These are phyloP conservation scores for Hippocampus comes DNA, from an alignment of 2,113 vertebrate species.

Conservation along the genomic window DNA sequence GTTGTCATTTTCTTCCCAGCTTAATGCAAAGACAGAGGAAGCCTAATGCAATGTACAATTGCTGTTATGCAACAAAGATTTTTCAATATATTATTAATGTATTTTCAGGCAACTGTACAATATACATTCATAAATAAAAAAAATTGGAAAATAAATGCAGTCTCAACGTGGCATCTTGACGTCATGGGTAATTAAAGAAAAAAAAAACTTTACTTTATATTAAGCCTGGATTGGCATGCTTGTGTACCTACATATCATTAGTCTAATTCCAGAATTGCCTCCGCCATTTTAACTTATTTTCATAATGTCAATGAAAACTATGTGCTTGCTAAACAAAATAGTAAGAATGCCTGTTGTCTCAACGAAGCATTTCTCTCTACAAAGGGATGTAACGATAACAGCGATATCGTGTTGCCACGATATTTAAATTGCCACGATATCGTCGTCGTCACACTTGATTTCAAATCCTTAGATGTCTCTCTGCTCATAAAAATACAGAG, in stretches of 20 bases:
- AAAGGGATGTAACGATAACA: no score
- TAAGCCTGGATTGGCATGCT: background rate
- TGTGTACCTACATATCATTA: background rate
- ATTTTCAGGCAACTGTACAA: background rate
- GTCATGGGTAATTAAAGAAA: background rate
- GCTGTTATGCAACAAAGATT: conserved; percentile 25
- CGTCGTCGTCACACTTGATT: background rate
- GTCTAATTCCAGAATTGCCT: background rate
- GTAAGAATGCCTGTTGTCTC: no score
- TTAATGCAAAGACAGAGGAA: conserved; percentile 34
- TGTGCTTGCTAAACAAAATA: no score
- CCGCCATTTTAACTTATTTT: background rate
- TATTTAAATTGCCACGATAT: no score
- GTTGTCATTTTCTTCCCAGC: conserved; percentile 47
- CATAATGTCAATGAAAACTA: background rate
- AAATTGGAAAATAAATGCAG: background rate
- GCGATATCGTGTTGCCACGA: no score
- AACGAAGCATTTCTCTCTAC: no score
- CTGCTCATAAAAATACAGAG: background rate
- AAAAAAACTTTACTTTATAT: no score
- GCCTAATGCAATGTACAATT: conserved; percentile 43
- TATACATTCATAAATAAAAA: background rate
- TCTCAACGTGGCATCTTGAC: background rate
- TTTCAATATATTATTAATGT: background rate
- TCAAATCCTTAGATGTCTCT: background rate